Evolutionary conservation across 92 coral and sea anemone species (phyloP).

Genomic region (Porites rus): DNA sequence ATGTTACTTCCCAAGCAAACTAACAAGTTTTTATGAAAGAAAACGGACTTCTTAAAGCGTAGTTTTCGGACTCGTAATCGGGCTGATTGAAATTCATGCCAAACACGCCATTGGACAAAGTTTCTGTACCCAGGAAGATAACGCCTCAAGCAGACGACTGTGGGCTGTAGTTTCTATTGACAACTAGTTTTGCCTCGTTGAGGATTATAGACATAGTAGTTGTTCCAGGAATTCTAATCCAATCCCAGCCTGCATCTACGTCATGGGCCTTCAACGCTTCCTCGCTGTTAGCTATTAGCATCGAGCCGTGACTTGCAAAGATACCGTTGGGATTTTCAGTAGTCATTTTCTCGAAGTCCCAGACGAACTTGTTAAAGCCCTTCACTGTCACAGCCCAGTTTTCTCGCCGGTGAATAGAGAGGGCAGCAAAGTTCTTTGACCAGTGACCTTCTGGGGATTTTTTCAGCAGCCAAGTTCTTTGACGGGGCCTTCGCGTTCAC

Average conservation of each 20-base stretch:
- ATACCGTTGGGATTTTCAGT: conserved; percentile 9
- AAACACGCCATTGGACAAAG: conserved; percentile 64
- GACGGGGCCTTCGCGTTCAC: too few relatives aligned
- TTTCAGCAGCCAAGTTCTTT: too few relatives aligned
- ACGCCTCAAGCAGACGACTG: conserved; percentile 67
- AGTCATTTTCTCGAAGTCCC: conserved; percentile 11
- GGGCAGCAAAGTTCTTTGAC: too few relatives aligned
- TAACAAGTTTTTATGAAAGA: conserved; percentile 63
- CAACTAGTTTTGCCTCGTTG: conserved; percentile 1
- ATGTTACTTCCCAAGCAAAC: conserved; percentile 79
- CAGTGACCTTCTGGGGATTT: too few relatives aligned
- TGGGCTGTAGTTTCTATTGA: conserved; percentile 49
- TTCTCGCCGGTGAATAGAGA: too few relatives aligned
- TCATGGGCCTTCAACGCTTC: conserved; percentile 26
- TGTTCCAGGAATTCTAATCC: conserved; percentile 43
- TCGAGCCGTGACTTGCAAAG: conserved; percentile 33
- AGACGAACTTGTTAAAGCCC: conserved; percentile 16
- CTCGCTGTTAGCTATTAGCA: conserved; percentile 37
- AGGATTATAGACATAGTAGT: conserved; percentile 28
- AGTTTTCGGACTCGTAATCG: conserved; percentile 30
- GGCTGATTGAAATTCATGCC: conserved; percentile 71
- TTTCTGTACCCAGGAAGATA: conserved; percentile 28
- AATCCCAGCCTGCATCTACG: conserved; percentile 30
- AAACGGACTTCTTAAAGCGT: conserved; percentile 67
- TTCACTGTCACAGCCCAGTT: neutral